phyloP scores from a whole-genome alignment of 2,888 invertebrate species.

The Spisula subtruncata region DNA sequence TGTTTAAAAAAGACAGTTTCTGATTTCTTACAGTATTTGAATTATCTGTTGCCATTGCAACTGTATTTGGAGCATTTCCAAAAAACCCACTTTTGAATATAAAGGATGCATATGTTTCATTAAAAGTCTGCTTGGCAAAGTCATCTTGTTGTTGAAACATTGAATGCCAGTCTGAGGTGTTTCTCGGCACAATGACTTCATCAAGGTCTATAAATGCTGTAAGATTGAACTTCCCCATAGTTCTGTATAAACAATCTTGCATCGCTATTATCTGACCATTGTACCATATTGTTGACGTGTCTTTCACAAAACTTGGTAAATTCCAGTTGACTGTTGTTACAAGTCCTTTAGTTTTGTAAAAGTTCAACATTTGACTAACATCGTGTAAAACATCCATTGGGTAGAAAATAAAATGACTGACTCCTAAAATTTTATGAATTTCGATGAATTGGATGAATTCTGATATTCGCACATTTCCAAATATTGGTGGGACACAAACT shows the following conservation, averaged over 20 bases:
- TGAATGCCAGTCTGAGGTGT: slow-evolving; percentile 68
- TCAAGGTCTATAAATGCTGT: slow-evolving; percentile 86
- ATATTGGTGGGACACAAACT: slow-evolving; percentile 86
- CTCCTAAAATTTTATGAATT: slow-evolving; percentile 83
- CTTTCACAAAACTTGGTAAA: slow-evolving; percentile 75
- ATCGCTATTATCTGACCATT: slow-evolving; percentile 86
- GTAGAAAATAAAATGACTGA: slow-evolving; percentile 83
- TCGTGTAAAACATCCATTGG: slow-evolving; percentile 76
- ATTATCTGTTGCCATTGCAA: neutral
- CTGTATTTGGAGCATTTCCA: slow-evolving; percentile 70
- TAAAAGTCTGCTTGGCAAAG: slow-evolving; percentile 15
- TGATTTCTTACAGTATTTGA: slow-evolving; percentile 49
- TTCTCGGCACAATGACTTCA: slow-evolving; percentile 85
- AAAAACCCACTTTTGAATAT: slow-evolving; percentile 83
- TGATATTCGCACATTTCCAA: slow-evolving; percentile 82
- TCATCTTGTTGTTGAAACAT: slow-evolving; percentile 70
- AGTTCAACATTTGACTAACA: slow-evolving; percentile 75
- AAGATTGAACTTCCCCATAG: slow-evolving; percentile 82
- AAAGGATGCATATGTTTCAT: slow-evolving; percentile 72
- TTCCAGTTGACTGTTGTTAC: slow-evolving; percentile 82
- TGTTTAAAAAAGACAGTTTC: slow-evolving; percentile 78
- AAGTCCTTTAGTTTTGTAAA: slow-evolving; percentile 76
- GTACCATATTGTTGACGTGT: slow-evolving; percentile 83
- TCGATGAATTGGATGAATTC: slow-evolving; percentile 86
- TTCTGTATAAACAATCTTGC: slow-evolving; percentile 86